Evolutionary conservation across 1,140 invertebrate species (phyloP).

Genomic region (Phthorimaea operculella): DNA sequence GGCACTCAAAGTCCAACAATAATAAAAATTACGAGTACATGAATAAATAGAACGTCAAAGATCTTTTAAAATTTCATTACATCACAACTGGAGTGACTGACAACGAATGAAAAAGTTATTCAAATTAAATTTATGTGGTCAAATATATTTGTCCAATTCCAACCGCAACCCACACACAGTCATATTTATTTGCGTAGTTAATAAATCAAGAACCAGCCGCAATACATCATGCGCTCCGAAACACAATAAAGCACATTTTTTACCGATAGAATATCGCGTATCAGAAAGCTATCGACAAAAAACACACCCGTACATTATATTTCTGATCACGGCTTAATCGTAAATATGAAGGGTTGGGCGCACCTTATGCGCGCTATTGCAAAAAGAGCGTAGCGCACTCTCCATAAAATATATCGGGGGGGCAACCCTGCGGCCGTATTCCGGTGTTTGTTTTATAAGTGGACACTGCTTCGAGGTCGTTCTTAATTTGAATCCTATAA

Average conservation of each 20-base stretch:
- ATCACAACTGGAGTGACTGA: too few relatives aligned
- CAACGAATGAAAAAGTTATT: too few relatives aligned
- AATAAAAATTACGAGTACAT: too few relatives aligned
- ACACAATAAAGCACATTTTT: conserved; percentile 8
- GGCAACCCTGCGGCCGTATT: conserved; percentile 23
- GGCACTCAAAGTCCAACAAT: too few relatives aligned
- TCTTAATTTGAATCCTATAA: too few relatives aligned
- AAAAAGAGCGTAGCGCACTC: conserved; percentile 50
- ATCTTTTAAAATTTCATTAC: too few relatives aligned
- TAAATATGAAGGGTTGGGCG: conserved; percentile 61
- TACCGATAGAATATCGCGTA: conserved; percentile 21
- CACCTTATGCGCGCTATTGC: conserved; percentile 62
- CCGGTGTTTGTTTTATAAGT: conserved; percentile 1
- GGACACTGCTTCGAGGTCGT: too few relatives aligned
- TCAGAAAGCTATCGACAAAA: conserved; percentile 43
- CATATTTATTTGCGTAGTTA: conserved; percentile 3
- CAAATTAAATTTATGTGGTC: too few relatives aligned
- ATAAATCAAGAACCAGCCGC: conserved; percentile 4
- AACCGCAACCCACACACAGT: background rate
- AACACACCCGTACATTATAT: conserved; percentile 50
- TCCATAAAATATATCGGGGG: conserved; percentile 59
- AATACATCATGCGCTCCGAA: conserved; percentile 6
- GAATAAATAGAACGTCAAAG: too few relatives aligned
- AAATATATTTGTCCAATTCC: background rate
- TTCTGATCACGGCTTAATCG: conserved; percentile 62